Base-by-base conservation (phyloP, 2,888 invertebrate genomes). In the Yponomeuta malinellus region DNA sequence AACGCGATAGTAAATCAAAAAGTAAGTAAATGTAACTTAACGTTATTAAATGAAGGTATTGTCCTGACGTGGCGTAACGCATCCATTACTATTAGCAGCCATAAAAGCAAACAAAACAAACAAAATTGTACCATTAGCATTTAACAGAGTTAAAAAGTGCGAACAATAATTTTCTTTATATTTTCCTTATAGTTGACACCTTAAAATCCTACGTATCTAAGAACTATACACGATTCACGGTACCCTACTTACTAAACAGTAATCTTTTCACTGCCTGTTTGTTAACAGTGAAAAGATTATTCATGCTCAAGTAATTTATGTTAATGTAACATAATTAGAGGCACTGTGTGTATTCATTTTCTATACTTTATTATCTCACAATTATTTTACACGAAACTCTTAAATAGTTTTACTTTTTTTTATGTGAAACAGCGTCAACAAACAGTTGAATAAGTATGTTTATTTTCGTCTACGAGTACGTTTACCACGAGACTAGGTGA, bases 291-390 rank as follows among this genome's bases (percentile, higher is more conserved):
- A 87, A 88, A 89, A 88, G 84, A 87, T 76, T 85, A 90, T 90
- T 87, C 78, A 86, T 77, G 89, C 90, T 90, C 92, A 86, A 87
- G 83, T 88, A 85, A 90, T 91, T 91, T 91, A 93, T 92, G 92
- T 92, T 92, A 92, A 93, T 90, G 90, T 93, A 93, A 93, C 92
- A 93, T 92, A 92, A 92, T 89, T 90, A 92, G 92, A 93, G 93
- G 93, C 93, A 93, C 93, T 93, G 92, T 91, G 93, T 93, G 93
- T 93, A 87, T 89, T 90, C 89, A 83, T 78, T 78, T 59, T 87
- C 84, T 89, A 89, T 87, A 86, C 78, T 79, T 77, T 80, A 81
- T 83, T 85, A 84, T 84, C 81, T 83, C 82, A 85, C 81, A 86
- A 82, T 82, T 48, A 79, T 83, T 84, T 86, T 88, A 88, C 87